phyloP scores from a whole-genome alignment of 2,888 invertebrate species.

The Hirtodrosophila duncani region DNA sequence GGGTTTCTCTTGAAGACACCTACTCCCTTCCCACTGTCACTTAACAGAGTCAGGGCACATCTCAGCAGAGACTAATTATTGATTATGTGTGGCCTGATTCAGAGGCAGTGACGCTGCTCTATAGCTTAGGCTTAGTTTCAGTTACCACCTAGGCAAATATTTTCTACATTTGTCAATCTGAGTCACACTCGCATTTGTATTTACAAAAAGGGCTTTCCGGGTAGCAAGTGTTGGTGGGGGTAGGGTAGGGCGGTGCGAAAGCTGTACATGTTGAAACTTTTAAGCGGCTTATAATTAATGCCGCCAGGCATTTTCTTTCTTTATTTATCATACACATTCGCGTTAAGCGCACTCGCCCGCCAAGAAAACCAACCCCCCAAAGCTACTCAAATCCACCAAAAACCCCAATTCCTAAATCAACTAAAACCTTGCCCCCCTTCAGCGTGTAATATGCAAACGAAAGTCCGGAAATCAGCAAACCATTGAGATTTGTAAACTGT shows the following conservation, averaged over 20 bases:
- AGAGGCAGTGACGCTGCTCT: constrained; percentile 11
- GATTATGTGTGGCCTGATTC: constrained; percentile 18
- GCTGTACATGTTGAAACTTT: constrained; percentile 74
- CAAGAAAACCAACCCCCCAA: not conserved
- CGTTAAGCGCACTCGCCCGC: constrained; percentile 40
- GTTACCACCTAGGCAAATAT: not conserved
- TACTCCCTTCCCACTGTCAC: too few species aligned
- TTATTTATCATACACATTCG: constrained; percentile 52
- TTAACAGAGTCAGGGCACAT: too few species aligned
- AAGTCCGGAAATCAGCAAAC: constrained; percentile 63
- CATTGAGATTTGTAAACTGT: too few species aligned
- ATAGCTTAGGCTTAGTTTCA: not conserved
- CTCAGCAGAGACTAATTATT: constrained; percentile 23
- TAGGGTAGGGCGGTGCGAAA: constrained; percentile 41
- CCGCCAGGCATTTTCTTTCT: constrained; percentile 70
- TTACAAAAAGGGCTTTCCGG: not conserved
- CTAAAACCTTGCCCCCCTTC: too few species aligned
- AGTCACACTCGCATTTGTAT: constrained; percentile 19
- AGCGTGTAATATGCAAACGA: too few species aligned
- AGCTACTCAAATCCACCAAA: not conserved
- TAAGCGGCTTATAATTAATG: constrained; percentile 74
- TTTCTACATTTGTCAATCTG: constrained; percentile 13
- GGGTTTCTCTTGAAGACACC: too few species aligned
- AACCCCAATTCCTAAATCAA: too few species aligned
- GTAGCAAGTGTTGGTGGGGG: constrained; percentile 24